A percentile compares a stretch with the other conserved stretches of the same genome.
These are phyloP conservation scores for Tetrao urogallus DNA, from an alignment of 2,113 vertebrate species.

Conservation along the genomic window DNA sequence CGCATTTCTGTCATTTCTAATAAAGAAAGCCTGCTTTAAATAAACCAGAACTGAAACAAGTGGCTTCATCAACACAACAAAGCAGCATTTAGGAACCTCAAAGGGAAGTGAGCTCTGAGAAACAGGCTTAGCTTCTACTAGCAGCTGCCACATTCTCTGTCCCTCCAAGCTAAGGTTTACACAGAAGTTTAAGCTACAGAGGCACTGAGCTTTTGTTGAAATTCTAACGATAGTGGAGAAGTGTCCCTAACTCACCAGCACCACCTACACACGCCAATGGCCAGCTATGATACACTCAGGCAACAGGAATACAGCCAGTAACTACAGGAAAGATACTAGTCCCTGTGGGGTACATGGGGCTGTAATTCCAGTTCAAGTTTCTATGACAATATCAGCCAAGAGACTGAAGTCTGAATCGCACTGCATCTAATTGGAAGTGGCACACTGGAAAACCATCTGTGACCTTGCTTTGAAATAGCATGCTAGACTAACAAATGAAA, in stretches of 20 bases:
- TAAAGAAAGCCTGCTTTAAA: not conserved
- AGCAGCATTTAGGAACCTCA: not conserved
- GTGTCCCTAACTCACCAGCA: not conserved
- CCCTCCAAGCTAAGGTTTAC: not conserved
- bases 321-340: conserved; percentile 47
- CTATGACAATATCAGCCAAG: conserved; percentile 23
- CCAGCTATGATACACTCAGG: conserved; percentile 7
- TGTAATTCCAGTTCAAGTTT: conserved; percentile 54
- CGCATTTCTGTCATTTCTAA: not conserved
- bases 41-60: not conserved
- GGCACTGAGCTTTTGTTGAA: not conserved
- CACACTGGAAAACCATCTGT: conserved; percentile 69
- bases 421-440: conserved; percentile 65
- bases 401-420: conserved; percentile 44
- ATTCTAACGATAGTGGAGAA: not conserved
- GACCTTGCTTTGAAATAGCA: conserved; percentile 52
- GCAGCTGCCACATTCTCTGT: not conserved
- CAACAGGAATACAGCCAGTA: conserved; percentile 18
- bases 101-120: not conserved
- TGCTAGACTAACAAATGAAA: conserved; percentile 62
- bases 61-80: not conserved
- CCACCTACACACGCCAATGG: not conserved
- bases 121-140: not conserved
- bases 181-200: not conserved
- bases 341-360: conserved; percentile 18